Conservation (phyloP, 2,797 vertebrate species). For the Tadarida brasiliensis region DNA sequence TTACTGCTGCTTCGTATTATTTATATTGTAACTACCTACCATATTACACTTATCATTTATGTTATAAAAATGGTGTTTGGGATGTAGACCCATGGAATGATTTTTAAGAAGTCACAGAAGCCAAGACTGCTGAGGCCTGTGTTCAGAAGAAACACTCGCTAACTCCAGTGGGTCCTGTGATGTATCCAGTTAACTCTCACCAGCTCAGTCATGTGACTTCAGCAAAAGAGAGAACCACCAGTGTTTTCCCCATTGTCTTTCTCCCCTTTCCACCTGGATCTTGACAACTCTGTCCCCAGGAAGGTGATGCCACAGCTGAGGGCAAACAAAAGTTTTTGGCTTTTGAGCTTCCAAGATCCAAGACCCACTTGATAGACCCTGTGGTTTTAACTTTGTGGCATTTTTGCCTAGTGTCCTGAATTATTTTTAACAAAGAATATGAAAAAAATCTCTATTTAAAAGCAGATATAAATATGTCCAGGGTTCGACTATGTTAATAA, state of each 20-base stretch:
- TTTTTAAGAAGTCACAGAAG: neutral
- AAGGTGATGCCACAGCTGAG: neutral
- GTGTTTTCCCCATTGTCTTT: neutral
- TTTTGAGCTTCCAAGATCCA: constrained; percentile 8
- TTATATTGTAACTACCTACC: neutral
- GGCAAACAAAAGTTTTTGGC: neutral
- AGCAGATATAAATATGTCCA: neutral
- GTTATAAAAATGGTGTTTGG: neutral
- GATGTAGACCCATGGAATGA: neutral
- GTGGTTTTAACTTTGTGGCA: neutral
- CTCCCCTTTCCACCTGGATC: neutral
- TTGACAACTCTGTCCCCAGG: neutral
- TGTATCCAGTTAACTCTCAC: too few species aligned
- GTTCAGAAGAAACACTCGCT: neutral
- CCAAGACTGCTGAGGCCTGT: neutral
- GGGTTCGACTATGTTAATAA: neutral
- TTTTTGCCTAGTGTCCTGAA: neutral
- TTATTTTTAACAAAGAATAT: constrained; percentile 42
- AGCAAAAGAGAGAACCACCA: neutral
- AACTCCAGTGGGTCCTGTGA: neutral
- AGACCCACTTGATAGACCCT: neutral
- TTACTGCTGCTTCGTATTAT: neutral
- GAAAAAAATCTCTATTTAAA: constrained; percentile 4
- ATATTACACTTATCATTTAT: neutral
- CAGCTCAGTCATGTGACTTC: neutral